Evolutionary conservation across 2,888 invertebrate species (phyloP), one percentile per base, ranked within the genome.

Genomic region (Trissolcus japonicus): DNA sequence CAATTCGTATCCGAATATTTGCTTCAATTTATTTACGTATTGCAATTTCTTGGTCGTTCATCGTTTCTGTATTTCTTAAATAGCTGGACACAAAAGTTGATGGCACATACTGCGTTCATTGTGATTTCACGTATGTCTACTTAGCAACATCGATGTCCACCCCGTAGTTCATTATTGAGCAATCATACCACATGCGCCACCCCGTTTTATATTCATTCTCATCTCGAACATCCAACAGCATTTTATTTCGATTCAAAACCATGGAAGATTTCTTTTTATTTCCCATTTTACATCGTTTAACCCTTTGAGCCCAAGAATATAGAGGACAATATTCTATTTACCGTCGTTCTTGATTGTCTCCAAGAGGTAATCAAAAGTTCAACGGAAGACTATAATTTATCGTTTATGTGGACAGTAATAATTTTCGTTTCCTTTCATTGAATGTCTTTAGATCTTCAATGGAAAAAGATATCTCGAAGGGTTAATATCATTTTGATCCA

Each of bases 71-170:
- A 79, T 81, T 82, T 80, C 46, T 76, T 69, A 76, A 83, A 82
- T 82, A 89, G 89, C 87, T 88, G 89, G 88, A 80, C 87, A 89
- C 86, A 88, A 87, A 87, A 89, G 89, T 88, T 89, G 89, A 89
- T 89, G 89, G 88, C 86, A 86, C 83, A 82, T 85, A 81, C 84
- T 88, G 82, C 87, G 86, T 78, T 85, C 87, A 80, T 86, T 89
- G 77, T 77, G 82, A 85, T 88, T 80, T 87, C 86, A 87, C 88
- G 88, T 88, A 89, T 85, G 86, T 88, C 83, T 82, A 63, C 67
- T 71, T 51, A 51, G 62, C 54, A 75, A 65, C 68, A 65, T 71
- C 67, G 50, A 50, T 71, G 29, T 74, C 60, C 75, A 63, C 56
- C 51, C 11, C 48, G 48, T 61, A 68, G 57, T 61, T 67, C 21